These are phyloP conservation scores for Burhinus oedicnemus DNA, from an alignment of 2,113 vertebrate species.

Conservation along the genomic window DNA sequence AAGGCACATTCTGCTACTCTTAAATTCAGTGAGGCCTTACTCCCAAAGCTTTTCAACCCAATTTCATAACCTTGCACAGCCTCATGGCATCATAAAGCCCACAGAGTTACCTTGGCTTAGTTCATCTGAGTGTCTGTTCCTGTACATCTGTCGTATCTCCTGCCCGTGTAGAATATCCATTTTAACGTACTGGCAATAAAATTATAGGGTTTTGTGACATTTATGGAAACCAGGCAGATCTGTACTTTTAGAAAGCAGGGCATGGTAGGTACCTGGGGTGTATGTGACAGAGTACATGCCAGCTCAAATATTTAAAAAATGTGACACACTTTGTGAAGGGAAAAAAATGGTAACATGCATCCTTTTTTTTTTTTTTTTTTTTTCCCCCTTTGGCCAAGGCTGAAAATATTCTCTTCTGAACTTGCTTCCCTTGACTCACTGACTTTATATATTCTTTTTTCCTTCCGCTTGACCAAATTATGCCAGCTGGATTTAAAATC, in stretches of 20 bases:
- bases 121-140: background rate
- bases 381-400: background rate
- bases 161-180: background rate
- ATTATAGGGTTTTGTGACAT: background rate
- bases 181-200: background rate
- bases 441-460: background rate
- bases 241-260: background rate
- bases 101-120: background rate
- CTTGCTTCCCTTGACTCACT: constrained; percentile 3
- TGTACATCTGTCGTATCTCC: background rate
- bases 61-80: background rate
- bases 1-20: background rate
- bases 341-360: background rate
- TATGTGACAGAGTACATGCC: background rate
- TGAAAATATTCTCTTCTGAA: background rate
- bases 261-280: background rate
- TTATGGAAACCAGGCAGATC: background rate
- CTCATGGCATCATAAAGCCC: background rate
- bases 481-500: constrained; percentile 29
- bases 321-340: background rate
- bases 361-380: background rate
- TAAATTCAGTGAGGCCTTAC: background rate
- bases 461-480: background rate
- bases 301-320: background rate
- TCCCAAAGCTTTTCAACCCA: background rate